phyloP scores from a whole-genome alignment of 2,888 invertebrate species.

The Drosophila yooni region DNA sequence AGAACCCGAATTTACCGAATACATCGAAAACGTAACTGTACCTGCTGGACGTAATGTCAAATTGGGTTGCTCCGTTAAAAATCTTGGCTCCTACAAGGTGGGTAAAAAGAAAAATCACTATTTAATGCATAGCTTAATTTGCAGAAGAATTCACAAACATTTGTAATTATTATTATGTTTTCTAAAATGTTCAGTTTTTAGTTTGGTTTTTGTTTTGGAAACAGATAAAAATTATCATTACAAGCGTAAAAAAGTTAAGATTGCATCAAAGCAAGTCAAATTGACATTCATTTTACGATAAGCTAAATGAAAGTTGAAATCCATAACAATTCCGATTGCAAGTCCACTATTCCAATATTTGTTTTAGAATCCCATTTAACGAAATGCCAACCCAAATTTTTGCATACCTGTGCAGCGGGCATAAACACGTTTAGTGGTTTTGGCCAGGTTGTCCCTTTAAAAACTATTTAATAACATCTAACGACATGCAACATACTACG shows the following conservation, averaged over 20 bases:
- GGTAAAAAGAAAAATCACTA: slow-evolving; percentile 68
- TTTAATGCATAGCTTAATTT: background rate
- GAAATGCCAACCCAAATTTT: slow-evolving; percentile 13
- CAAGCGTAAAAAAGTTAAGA: background rate
- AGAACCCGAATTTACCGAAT: slow-evolving; percentile 96
- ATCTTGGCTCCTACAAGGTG: slow-evolving; percentile 96
- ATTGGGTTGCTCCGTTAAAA: slow-evolving; percentile 95
- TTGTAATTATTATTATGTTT: background rate
- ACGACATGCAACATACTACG: slow-evolving; percentile 31
- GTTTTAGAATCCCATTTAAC: slow-evolving; percentile 9
- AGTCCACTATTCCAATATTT: slow-evolving; percentile 8
- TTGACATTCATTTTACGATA: background rate
- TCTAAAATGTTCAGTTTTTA: too few species aligned
- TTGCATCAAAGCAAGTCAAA: background rate
- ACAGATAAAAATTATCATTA: background rate
- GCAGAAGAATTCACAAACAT: too few species aligned
- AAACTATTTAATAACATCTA: slow-evolving; percentile 56
- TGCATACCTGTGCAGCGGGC: slow-evolving; percentile 19
- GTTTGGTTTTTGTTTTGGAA: background rate
- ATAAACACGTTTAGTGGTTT: slow-evolving; percentile 32
- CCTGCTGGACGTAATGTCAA: slow-evolving; percentile 94
- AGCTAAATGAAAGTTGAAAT: background rate
- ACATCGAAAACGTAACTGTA: slow-evolving; percentile 95
- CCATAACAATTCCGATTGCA: background rate
- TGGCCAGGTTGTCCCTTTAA: slow-evolving; percentile 16